A percentile compares a stretch with the other conserved stretches of the same genome.
Conservation (phyloP, 2,797 vertebrate genomes). For the Helarctos malayanus region DNA sequence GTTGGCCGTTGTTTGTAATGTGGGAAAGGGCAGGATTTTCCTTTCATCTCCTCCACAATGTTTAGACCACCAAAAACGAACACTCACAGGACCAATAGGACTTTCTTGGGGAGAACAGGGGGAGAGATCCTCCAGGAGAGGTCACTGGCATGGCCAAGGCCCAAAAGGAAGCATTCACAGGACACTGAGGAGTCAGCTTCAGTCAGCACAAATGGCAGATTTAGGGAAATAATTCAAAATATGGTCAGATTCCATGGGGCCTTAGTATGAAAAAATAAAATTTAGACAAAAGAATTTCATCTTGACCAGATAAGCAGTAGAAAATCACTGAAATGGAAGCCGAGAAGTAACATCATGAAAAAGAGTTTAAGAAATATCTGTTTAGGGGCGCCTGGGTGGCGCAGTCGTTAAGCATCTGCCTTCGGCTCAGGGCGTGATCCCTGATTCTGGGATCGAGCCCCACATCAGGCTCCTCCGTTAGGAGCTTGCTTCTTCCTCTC, state of each 20-base stretch:
- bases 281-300: constrained; percentile 25
- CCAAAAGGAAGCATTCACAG: neutral
- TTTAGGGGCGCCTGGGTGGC: too few relatives aligned
- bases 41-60: neutral
- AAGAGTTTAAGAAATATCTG: neutral
- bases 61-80: neutral
- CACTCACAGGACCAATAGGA: neutral
- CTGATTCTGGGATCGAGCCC: too few relatives aligned
- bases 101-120: neutral
- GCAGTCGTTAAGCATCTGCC: too few relatives aligned
- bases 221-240: constrained; percentile 11
- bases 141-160: neutral
- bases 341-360: neutral
- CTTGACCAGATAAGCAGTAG: neutral
- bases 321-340: neutral
- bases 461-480: too few relatives aligned
- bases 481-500: too few relatives aligned
- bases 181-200: neutral
- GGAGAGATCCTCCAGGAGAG: neutral
- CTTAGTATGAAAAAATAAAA: constrained; percentile 33
- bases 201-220: neutral
- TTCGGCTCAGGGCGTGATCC: too few relatives aligned
- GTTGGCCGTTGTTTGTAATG: neutral
- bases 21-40: neutral
- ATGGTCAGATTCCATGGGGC: neutral